A percentile compares a stretch with the other conserved stretches of the same genome.
These are phyloP conservation scores for Meandrusa payeni DNA, from an alignment of 2,888 invertebrate genomes.

Conservation along the genomic window DNA sequence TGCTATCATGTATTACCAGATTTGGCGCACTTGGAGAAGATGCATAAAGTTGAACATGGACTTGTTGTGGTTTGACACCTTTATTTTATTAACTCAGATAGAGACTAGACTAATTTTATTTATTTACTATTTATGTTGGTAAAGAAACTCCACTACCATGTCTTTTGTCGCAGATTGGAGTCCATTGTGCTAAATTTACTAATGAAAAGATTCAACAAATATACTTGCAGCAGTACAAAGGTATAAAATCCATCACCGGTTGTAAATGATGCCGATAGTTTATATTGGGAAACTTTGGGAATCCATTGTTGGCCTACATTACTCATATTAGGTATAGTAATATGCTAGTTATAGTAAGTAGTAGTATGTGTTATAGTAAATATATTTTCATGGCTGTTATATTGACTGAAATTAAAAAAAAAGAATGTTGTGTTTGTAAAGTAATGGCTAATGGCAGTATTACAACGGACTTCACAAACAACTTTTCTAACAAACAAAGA, in stretches of 20 bases:
- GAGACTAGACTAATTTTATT: no score
- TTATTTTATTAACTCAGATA: no score
- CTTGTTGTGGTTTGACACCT: constrained; percentile 85
- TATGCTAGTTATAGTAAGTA: no score
- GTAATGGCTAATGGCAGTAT: no score
- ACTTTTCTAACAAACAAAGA: no score
- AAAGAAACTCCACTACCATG: no score
- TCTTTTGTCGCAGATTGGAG: constrained; percentile 88
- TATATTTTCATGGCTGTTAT: no score
- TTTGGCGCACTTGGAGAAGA: constrained; percentile 87
- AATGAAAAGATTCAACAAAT: constrained; percentile 91
- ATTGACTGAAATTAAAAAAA: no score
- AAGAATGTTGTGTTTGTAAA: no score
- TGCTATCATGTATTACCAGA: constrained; percentile 96
- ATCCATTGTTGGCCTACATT: constrained; percentile 97
- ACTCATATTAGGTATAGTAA: constrained; percentile 84
- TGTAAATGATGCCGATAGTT: constrained; percentile 90
- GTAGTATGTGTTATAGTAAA: no score
- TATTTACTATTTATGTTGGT: no score
- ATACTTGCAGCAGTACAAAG: constrained; percentile 90
- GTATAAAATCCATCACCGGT: constrained; percentile 93
- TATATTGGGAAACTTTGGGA: constrained; percentile 89
- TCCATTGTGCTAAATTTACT: constrained; percentile 96
- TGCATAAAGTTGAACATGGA: constrained; percentile 86
- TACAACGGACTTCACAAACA: no score